phyloP scores from a whole-genome alignment of 2,113 vertebrate genomes.

The Argyrosomus japonicus region DNA sequence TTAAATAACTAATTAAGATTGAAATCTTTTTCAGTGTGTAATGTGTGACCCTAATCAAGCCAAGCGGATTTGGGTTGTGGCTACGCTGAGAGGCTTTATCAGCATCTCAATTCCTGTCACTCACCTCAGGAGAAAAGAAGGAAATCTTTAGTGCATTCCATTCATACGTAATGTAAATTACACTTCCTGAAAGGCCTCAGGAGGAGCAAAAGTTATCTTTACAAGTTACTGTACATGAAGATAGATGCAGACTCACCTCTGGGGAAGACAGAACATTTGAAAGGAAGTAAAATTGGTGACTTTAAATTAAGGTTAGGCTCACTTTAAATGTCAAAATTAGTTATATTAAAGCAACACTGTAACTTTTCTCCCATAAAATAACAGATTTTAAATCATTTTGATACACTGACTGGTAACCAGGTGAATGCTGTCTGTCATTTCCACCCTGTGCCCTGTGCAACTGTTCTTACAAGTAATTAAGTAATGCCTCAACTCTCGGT shows the following conservation, averaged over 20 bases:
- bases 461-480: too few species aligned
- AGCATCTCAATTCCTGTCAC: background rate
- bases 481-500: too few species aligned
- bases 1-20: background rate
- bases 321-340: background rate
- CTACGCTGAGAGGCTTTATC: background rate
- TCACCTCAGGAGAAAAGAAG: background rate
- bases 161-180: constrained; percentile 17
- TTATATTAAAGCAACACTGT: background rate
- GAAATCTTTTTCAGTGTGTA: background rate
- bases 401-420: too few species aligned
- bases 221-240: too few species aligned
- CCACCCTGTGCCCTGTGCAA: too few species aligned
- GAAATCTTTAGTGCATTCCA: constrained; percentile 9
- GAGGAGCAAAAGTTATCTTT: background rate
- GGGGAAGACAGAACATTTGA: background rate
- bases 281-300: background rate
- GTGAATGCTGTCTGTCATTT: too few species aligned
- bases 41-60: background rate
- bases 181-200: background rate
- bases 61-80: background rate
- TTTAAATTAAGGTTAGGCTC: background rate
- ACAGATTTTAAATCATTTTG: too few species aligned
- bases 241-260: background rate
- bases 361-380: too few species aligned